Evolutionary conservation across 2,113 vertebrate species (phyloP).

Genomic region (Heloderma charlesbogerti): DNA sequence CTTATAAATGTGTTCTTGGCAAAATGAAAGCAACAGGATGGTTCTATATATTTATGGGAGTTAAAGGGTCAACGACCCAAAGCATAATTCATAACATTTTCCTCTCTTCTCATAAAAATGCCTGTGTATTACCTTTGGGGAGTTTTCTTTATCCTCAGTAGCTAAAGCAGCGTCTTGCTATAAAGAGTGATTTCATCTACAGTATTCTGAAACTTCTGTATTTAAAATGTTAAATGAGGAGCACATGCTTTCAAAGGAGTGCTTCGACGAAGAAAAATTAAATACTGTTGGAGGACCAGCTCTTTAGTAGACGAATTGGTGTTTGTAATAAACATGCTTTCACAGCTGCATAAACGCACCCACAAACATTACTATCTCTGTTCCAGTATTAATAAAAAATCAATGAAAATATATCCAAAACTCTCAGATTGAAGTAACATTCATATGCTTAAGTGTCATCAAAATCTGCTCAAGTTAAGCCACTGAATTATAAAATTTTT

Average conservation of each 20-base stretch:
- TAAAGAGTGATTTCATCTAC: slow-evolving; percentile 69
- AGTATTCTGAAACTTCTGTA: slow-evolving; percentile 62
- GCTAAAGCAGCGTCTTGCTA: slow-evolving; percentile 58
- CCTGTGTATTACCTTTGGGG: not conserved
- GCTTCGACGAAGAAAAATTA: slow-evolving; percentile 77
- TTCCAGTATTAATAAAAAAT: slow-evolving; percentile 79
- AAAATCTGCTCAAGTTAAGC: not conserved
- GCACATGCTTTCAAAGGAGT: slow-evolving; percentile 76
- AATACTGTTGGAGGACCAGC: slow-evolving; percentile 74
- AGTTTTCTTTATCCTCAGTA: slow-evolving; percentile 55
- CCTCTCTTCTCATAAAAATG: slow-evolving; percentile 53
- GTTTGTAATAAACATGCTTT: slow-evolving; percentile 76
- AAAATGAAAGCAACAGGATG: slow-evolving; percentile 29
- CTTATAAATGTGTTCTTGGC: slow-evolving; percentile 48
- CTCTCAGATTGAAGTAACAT: slow-evolving; percentile 63
- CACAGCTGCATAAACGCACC: slow-evolving; percentile 77
- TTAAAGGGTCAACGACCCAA: slow-evolving; percentile 51
- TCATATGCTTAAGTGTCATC: slow-evolving; percentile 13
- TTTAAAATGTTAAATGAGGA: slow-evolving; percentile 78
- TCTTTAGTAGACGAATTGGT: slow-evolving; percentile 76
- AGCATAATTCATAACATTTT: slow-evolving; percentile 60
- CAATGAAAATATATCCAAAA: slow-evolving; percentile 65
- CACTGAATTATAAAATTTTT: not conserved
- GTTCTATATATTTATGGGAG: slow-evolving; percentile 44
- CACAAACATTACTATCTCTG: slow-evolving; percentile 67